phyloP scores from a whole-genome alignment of 2,888 invertebrate genomes.

The Drosophila multiciliata region DNA sequence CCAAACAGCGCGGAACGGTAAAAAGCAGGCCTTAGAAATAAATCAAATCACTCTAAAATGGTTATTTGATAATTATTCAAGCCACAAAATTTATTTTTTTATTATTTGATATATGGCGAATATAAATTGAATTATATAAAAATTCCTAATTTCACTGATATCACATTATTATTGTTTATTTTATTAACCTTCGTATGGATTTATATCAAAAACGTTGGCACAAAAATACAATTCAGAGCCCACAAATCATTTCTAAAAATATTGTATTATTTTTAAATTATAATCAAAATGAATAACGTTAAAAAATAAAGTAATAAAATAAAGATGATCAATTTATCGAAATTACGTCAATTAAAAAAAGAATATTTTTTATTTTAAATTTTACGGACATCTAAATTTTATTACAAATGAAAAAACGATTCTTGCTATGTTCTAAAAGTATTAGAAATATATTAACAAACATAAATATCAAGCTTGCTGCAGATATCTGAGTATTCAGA shows the following conservation, averaged over 20 bases:
- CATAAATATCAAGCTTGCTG: not conserved
- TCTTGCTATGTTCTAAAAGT: not conserved
- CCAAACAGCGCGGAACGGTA: not conserved
- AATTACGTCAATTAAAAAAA: no score
- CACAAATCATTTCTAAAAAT: no score
- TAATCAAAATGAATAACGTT: not conserved
- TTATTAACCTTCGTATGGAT: not conserved
- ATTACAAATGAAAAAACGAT: not conserved
- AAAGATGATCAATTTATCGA: no score
- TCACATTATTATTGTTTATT: not conserved
- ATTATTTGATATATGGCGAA: not conserved
- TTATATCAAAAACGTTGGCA: not conserved
- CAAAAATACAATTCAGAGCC: not conserved
- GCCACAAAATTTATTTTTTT: not conserved
- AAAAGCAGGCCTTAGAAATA: not conserved
- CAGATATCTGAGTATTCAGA: not conserved
- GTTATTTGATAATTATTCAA: constrained; percentile 1
- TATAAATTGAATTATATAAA: not conserved
- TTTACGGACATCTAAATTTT: not conserved
- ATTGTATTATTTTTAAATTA: not conserved
- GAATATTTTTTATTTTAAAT: no score
- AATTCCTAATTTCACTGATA: not conserved
- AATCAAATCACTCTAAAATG: not conserved
- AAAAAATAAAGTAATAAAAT: not conserved
- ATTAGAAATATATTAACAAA: not conserved